Conservation (phyloP, 2,888 invertebrate species). For the Tenthredo livida region DNA sequence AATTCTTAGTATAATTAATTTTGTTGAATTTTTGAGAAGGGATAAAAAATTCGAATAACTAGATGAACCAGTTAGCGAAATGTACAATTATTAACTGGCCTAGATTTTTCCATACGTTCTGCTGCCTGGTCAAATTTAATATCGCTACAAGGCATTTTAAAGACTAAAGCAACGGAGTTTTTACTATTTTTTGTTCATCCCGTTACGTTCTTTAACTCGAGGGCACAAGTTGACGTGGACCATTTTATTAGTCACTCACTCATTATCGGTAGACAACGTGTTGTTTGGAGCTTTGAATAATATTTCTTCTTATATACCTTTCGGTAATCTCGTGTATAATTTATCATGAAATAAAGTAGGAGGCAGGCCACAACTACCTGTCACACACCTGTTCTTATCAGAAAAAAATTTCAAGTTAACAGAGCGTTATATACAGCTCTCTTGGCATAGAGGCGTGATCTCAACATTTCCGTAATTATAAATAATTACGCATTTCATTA, state of each 20-base stretch:
- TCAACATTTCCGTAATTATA: background rate
- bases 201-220: background rate
- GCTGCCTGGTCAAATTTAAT: background rate
- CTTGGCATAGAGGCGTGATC: background rate
- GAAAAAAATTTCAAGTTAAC: slow-evolving; percentile 4
- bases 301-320: background rate
- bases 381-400: slow-evolving; percentile 45
- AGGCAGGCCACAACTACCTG: slow-evolving; percentile 5
- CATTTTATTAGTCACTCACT: slow-evolving; percentile 39
- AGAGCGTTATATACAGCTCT: background rate
- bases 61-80: too few species aligned
- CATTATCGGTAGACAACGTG: slow-evolving; percentile 47
- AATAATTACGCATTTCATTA: background rate
- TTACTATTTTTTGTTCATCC: background rate
- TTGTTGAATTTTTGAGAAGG: background rate
- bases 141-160: background rate
- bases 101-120: background rate
- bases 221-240: slow-evolving; percentile 16
- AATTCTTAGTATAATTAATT: background rate
- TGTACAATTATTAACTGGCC: too few species aligned
- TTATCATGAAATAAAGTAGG: slow-evolving; percentile 42
- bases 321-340: slow-evolving; percentile 21
- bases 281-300: slow-evolving; percentile 33
- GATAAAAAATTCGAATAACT: background rate
- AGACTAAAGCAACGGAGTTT: background rate